Base-by-base conservation (phyloP, 2,888 invertebrate genomes). In the Latrodectus elegans region DNA sequence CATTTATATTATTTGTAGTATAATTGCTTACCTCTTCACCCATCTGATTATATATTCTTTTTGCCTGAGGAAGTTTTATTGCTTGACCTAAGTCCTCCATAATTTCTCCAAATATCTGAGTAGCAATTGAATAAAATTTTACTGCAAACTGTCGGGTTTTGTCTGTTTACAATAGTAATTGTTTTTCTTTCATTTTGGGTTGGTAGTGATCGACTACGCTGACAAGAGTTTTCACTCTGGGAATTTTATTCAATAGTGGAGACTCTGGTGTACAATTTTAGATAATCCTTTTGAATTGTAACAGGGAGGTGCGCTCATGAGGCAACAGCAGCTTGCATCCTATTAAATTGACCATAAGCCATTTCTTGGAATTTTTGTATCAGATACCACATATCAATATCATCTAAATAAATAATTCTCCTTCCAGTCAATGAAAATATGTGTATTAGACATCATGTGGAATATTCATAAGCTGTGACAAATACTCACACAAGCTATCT, bases 41-140 rank as follows among this genome's bases (percentile, higher is more conserved):
- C 55, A 95, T 95, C 75, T 96, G 96, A 55, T 97, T 97, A 93
- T 96, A 97, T 95, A 97, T 96, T 92, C 96, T 94, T 92, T 96
- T 96, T 89, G 97, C 97, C 89, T 96, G 96, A 91, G 95, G 96
- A 95, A 97, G 96, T 94, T 97, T 97, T 90, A 98, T 94, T 73
- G 97, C 97, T 93, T 97, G 96, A 75, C 97, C 97, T 91, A 98
- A 94, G 93, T 98, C 98, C 92, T 96, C 96, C 83, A 98, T 93
- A 64, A 98, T 97, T 92, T 98, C 97, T 93, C 98, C 98, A 92
- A 97, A 98, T 0, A 97, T 97, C 91, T 98, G 97, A 60, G 96
- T 95, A 22, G 98, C 98, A 94, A 92, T 98, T 98, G 89, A 98
- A 93, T 90, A 98, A 93, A 77, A 98, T 97, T 89, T 97, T 96